phyloP scores from a whole-genome alignment of 2,113 vertebrate genomes.

The Pedetes capensis region DNA sequence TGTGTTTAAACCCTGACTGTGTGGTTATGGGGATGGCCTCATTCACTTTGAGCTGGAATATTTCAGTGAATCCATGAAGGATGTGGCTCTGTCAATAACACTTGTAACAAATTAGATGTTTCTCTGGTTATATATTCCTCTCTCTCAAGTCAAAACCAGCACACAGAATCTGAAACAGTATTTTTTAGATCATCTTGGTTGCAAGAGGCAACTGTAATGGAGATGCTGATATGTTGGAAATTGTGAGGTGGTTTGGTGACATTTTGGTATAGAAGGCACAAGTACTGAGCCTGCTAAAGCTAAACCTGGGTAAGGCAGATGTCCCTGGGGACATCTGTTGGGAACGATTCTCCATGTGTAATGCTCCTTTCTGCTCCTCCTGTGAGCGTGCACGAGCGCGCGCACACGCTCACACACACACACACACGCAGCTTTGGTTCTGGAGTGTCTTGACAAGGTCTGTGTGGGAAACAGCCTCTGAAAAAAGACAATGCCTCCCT shows the following conservation, averaged over 20 bases:
- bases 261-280: not conserved
- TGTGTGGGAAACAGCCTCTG: not conserved
- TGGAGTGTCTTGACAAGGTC: not conserved
- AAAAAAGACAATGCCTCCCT: not conserved
- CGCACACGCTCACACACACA: too few species aligned
- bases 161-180: not conserved
- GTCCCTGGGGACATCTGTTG: not conserved
- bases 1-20: not conserved
- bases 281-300: not conserved
- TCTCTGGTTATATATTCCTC: not conserved
- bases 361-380: not conserved
- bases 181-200: not conserved
- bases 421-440: not conserved
- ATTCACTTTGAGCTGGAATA: not conserved
- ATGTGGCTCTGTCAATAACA: not conserved
- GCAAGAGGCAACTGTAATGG: accelerated
- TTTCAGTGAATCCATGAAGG: not conserved
- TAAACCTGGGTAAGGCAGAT: not conserved
- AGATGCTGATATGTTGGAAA: not conserved
- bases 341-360: too few species aligned
- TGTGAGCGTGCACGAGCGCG: too few species aligned
- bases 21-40: not conserved
- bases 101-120: not conserved
- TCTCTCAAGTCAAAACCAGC: not conserved
- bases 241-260: not conserved